These are phyloP conservation scores for Ailuropoda melanoleuca DNA, from an alignment of 2,113 vertebrate genomes.

Conservation along the genomic window DNA sequence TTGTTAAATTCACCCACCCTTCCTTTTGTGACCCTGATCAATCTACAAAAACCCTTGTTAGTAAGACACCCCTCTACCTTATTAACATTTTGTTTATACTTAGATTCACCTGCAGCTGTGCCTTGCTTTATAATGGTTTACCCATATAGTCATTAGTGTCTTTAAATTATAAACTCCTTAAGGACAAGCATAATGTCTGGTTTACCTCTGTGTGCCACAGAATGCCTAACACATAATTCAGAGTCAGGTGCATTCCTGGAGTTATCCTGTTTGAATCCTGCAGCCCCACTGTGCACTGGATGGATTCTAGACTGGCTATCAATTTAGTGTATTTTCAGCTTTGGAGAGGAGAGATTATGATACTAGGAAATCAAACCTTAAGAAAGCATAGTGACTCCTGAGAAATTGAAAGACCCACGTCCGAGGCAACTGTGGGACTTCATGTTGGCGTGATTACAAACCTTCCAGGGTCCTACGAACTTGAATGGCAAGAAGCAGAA, in stretches of 20 bases:
- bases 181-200: not conserved
- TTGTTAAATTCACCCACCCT: not conserved
- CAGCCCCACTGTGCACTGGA: not conserved
- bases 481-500: not conserved
- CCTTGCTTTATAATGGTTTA: conserved; percentile 12
- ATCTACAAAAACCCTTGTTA: not conserved
- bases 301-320: not conserved
- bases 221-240: not conserved
- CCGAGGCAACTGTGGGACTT: not conserved
- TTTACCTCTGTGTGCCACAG: not conserved
- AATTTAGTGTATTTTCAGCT: not conserved
- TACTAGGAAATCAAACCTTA: not conserved
- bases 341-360: not conserved
- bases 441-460: not conserved
- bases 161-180: not conserved
- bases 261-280: not conserved
- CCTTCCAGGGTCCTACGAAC: not conserved
- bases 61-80: not conserved
- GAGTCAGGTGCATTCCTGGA: not conserved
- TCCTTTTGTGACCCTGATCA: not conserved
- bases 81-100: not conserved
- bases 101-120: not conserved
- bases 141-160: not conserved
- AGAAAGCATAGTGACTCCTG: not conserved
- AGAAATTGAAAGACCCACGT: not conserved